A percentile compares a stretch with the other conserved stretches of the same genome.
Evolutionary conservation across 1,140 invertebrate species (phyloP).

Genomic region (Drosophila ercepeae): DNA sequence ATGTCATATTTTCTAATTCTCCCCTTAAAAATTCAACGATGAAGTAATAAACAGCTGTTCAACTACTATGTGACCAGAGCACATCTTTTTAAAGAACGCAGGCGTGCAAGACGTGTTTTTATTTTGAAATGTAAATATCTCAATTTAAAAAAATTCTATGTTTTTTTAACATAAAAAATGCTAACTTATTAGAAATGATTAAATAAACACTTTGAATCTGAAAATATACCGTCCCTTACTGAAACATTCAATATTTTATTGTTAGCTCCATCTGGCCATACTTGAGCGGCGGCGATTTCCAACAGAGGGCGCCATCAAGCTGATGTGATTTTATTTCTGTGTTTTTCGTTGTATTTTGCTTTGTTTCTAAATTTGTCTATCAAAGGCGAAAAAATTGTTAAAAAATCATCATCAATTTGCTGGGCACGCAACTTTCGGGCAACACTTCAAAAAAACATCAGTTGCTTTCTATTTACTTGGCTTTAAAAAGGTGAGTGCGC

Average conservation of each 20-base stretch:
- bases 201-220: too few relatives aligned
- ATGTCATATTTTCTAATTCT: slow-evolving; percentile 58
- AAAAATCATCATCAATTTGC: not conserved
- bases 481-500: slow-evolving; percentile 52
- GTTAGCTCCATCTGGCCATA: too few relatives aligned
- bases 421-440: not conserved
- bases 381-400: slow-evolving; percentile 8
- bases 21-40: slow-evolving; percentile 39
- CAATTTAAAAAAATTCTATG: not conserved
- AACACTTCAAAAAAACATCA: not conserved
- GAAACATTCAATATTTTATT: too few relatives aligned
- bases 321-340: slow-evolving; percentile 2
- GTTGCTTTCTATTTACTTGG: not conserved
- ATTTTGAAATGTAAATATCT: not conserved
- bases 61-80: not conserved
- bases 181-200: too few relatives aligned
- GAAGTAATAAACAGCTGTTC: slow-evolving; percentile 75
- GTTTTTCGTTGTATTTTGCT: slow-evolving; percentile 46
- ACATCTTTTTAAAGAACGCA: not conserved
- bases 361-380: slow-evolving; percentile 33
- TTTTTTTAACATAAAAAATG: too few relatives aligned
- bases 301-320: not conserved
- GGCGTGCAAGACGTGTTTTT: not conserved
- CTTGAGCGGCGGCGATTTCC: not conserved
- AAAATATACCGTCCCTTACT: too few relatives aligned